Base-by-base conservation (phyloP, 2,113 vertebrate species). In the Anhinga rufa region DNA sequence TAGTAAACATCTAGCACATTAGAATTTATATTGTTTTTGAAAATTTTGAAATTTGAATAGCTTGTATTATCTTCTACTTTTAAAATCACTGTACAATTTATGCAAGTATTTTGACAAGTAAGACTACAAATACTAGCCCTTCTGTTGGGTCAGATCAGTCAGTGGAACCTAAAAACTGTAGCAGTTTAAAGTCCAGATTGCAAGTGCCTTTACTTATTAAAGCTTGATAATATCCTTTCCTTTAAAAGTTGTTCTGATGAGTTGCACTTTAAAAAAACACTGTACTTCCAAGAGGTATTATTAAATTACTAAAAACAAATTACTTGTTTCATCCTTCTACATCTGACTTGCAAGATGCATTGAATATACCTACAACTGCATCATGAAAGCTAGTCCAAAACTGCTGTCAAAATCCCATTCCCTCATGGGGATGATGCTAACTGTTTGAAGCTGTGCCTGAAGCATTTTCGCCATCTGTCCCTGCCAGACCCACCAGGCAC, bases 401-500 rank as follows among this genome's bases (percentile, higher is more conserved):
- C 61, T 38, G 31, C n/a, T 32, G 15, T 32, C 51, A 32, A 64
- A 76, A 36, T 70, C 71, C n/a, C 18, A 14, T 44, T 62, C 55
- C 19, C 31, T 40, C 0, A 0, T 12, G 46, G 46, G 26, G 26
- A 42, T 32, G 44, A 36, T 62, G 60, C 22, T 36, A 34, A 34
- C 1, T 42, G 0, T 34, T 28, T 70, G 49, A 69, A 76, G 57
- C 22, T 69, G 54, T 44, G 31, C 64, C 84, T 34, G 49, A 57
- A 57, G 62, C 40, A 51, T 82, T 82, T 62, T 51, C 1, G 3
- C 42, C 0, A 0, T 9, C 29, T 0, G 2, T 31, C 38, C 38
- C 38, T 10, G 25, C 31, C 26, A 62, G 55, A 61, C 62, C 40
- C 26, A 49, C 17, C 21, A 21, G 29, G 49, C 2, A 1, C 18